phyloP scores from a whole-genome alignment of 2,888 invertebrate genomes.

The Cephus sareptanus region DNA sequence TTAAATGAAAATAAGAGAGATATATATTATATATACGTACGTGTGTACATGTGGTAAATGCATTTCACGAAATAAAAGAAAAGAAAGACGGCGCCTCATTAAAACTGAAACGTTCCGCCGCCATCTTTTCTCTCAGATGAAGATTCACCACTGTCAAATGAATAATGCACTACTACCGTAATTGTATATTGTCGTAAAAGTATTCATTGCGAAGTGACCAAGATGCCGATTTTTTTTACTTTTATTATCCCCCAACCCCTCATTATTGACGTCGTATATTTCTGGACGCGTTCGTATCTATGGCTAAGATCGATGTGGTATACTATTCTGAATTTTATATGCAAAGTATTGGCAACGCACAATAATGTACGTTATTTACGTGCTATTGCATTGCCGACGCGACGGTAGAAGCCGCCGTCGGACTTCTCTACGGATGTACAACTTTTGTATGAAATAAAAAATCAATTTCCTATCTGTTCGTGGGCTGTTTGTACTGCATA shows the following conservation, averaged over 20 bases:
- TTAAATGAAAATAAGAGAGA: not conserved
- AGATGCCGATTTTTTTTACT: slow-evolving; percentile 26
- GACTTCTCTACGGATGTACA: slow-evolving; percentile 37
- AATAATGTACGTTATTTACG: not conserved
- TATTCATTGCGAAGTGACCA: slow-evolving; percentile 23
- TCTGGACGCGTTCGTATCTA: slow-evolving; percentile 33
- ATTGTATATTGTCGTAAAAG: slow-evolving; percentile 23
- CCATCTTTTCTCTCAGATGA: not conserved
- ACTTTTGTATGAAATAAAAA: slow-evolving; percentile 50
- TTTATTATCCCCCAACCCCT: not conserved
- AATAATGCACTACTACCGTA: not conserved
- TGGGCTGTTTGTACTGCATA: not conserved
- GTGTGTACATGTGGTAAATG: not conserved
- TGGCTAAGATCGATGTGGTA: slow-evolving; percentile 34
- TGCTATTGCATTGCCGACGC: slow-evolving; percentile 15
- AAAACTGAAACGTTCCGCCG: not conserved
- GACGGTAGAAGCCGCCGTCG: slow-evolving; percentile 6
- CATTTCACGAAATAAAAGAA: not conserved
- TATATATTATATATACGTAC: not conserved
- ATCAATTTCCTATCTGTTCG: slow-evolving; percentile 36
- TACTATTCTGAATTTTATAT: slow-evolving; percentile 44
- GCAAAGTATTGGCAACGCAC: slow-evolving; percentile 22
- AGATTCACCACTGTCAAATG: not conserved
- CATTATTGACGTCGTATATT: slow-evolving; percentile 32
- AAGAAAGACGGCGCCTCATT: not conserved